These are phyloP conservation scores for Psilopsiagon aymara DNA, from an alignment of 2,113 vertebrate genomes.

Conservation along the genomic window DNA sequence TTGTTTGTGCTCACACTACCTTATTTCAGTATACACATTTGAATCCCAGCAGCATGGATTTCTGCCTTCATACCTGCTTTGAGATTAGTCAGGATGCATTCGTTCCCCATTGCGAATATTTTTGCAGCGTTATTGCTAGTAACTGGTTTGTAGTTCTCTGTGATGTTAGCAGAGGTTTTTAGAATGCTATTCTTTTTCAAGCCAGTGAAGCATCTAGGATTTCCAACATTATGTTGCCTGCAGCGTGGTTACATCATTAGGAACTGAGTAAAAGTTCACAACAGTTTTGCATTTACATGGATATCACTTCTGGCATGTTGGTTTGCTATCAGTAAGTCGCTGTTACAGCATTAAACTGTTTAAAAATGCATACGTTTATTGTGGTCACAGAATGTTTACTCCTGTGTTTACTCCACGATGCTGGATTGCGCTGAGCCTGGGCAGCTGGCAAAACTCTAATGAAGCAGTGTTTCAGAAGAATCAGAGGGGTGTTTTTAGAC, in stretches of 20 bases:
- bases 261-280: background rate
- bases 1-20: background rate
- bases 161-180: background rate
- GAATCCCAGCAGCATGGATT: background rate
- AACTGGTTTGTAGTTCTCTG: background rate
- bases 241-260: background rate
- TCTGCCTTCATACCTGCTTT: background rate
- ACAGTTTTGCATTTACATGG: background rate
- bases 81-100: background rate
- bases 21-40: background rate
- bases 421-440: background rate
- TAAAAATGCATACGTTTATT: background rate
- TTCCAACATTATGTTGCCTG: background rate
- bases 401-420: background rate
- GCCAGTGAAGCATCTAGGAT: background rate
- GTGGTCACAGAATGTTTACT: background rate
- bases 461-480: slow-evolving; percentile 22
- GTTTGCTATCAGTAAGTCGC: background rate
- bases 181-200: background rate
- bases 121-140: background rate
- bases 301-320: background rate
- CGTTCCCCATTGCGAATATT: background rate
- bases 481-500: slow-evolving; percentile 30
- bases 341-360: background rate
- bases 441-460: background rate